Percentiles rank a stretch among this genome's conserved stretches.
phyloP scores from a whole-genome alignment of 2,888 invertebrate species.

The Phytoseiulus persimilis region DNA sequence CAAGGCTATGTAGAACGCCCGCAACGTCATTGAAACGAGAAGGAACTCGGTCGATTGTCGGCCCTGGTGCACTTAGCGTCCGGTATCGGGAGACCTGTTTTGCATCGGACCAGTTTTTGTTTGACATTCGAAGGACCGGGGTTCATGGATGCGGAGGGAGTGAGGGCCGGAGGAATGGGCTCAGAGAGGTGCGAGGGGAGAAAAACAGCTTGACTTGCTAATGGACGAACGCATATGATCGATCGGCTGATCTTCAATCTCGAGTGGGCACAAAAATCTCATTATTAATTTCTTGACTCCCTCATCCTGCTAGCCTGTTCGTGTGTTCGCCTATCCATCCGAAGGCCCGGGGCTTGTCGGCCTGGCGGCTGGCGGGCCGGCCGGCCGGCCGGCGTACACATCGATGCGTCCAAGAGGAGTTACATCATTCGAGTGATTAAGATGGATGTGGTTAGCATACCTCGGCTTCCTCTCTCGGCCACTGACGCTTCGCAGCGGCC shows the following conservation, averaged over 20 bases:
- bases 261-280: background rate
- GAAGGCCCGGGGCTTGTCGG: background rate
- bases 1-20: too few species aligned
- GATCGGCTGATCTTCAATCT: slow-evolving; percentile 5
- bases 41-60: background rate
- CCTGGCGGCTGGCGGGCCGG: background rate
- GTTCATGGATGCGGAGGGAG: background rate
- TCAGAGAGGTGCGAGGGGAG: background rate
- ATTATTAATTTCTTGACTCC: background rate
- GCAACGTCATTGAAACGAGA: too few species aligned
- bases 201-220: slow-evolving; percentile 5
- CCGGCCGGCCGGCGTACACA: background rate
- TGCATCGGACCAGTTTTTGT: background rate
- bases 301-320: background rate
- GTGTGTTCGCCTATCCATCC: background rate
- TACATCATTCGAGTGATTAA: slow-evolving; percentile 5
- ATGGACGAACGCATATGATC: background rate
- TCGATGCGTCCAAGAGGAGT: background rate
- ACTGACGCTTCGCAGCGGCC: background rate
- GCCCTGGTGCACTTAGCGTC: background rate
- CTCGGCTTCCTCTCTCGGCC: background rate
- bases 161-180: background rate
- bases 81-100: background rate
- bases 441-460: background rate
- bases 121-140: background rate